Conservation (phyloP, 1,140 invertebrate genomes). For the Drosophila pseudoananassae region DNA sequence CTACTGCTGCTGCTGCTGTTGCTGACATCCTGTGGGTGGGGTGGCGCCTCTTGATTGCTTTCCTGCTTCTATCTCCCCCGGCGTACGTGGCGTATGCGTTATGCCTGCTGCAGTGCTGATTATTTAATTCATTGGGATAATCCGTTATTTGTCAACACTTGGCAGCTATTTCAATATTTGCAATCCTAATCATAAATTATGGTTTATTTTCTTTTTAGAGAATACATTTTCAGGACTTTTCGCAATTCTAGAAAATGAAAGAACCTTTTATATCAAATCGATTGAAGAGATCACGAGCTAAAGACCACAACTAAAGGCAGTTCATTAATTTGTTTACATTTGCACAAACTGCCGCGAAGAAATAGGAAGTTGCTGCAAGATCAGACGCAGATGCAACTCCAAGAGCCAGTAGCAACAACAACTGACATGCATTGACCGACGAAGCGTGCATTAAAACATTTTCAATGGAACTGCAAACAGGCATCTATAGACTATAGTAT, state of each 20-base stretch:
- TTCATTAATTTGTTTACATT: conserved; percentile 83
- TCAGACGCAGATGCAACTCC: conserved; percentile 78
- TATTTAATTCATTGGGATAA: conserved; percentile 50
- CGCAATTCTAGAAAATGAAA: neutral
- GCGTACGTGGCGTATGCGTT: conserved; percentile 66
- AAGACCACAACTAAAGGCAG: conserved; percentile 74
- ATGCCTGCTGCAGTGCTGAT: conserved; percentile 55
- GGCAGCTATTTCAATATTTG: conserved; percentile 34
- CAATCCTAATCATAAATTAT: conserved; percentile 15
- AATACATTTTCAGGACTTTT: neutral
- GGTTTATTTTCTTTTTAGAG: neutral
- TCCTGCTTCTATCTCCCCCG: conserved; percentile 15
- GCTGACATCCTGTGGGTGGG: conserved; percentile 1
- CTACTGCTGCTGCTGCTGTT: neutral
- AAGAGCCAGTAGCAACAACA: conserved; percentile 45
- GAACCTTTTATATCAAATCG: conserved; percentile 3
- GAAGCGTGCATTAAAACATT: conserved; percentile 82
- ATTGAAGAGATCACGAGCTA: conserved; percentile 32
- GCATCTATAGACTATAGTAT: conserved; percentile 35
- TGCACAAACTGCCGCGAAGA: conserved; percentile 70
- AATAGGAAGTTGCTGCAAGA: conserved; percentile 78
- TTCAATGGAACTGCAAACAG: conserved; percentile 75
- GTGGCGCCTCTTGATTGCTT: conserved; percentile 37
- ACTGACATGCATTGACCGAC: conserved; percentile 77
- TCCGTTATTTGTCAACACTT: conserved; percentile 23